Evolutionary conservation across 1,140 invertebrate genomes (phyloP).

Genomic region (Drepana arcuata): DNA sequence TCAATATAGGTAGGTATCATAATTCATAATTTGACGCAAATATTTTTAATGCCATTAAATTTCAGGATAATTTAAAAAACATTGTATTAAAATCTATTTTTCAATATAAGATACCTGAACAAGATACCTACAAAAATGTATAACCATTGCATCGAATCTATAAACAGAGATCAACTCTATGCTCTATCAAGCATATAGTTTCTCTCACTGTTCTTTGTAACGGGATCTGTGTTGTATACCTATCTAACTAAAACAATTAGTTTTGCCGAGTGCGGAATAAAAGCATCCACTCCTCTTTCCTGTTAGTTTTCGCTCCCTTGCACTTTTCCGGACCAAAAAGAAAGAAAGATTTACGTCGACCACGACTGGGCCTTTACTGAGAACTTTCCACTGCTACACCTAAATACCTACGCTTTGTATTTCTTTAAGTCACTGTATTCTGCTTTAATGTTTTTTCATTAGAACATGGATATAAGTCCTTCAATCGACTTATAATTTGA

Average conservation of each 20-base stretch:
- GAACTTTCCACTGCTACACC: slow-evolving; percentile 9
- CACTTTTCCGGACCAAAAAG: slow-evolving; percentile 33
- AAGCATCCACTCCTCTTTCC: slow-evolving; percentile 26
- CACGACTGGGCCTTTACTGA: slow-evolving; percentile 26
- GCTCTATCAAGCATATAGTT: too few relatives aligned
- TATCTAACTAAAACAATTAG: slow-evolving; percentile 30
- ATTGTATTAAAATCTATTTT: too few relatives aligned
- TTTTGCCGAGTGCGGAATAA: slow-evolving; percentile 21
- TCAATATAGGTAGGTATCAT: too few relatives aligned
- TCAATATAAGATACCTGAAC: too few relatives aligned
- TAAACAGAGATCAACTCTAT: too few relatives aligned
- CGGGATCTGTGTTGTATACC: too few relatives aligned
- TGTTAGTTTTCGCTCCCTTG: slow-evolving; percentile 39
- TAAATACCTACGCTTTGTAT: background rate
- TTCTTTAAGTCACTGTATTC: background rate
- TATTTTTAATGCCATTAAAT: too few relatives aligned
- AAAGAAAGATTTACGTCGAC: slow-evolving; percentile 35
- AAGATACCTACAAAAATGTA: too few relatives aligned
- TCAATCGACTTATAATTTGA: background rate
- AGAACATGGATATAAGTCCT: background rate
- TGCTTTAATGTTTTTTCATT: background rate
- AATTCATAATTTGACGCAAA: too few relatives aligned
- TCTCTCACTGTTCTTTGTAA: too few relatives aligned
- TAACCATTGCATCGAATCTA: too few relatives aligned
- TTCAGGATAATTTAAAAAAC: too few relatives aligned